Conservation (phyloP, 2,797 vertebrate genomes). For the Coregonus sp. region DNA sequence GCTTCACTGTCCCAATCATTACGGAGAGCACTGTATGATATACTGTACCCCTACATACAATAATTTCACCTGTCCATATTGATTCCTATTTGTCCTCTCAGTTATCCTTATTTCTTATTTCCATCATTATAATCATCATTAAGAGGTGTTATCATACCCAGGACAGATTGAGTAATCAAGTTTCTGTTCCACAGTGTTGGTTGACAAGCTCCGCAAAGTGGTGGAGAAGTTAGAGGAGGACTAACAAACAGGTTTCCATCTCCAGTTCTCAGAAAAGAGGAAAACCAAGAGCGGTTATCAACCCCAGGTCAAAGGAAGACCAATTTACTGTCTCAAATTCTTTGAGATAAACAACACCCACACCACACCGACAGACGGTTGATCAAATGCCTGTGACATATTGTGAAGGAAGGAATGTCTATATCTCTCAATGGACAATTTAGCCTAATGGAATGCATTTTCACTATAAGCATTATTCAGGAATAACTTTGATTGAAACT, state of each 20-base stretch:
- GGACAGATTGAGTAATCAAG: background rate
- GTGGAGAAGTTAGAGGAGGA: constrained; percentile 54
- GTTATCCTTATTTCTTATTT: background rate
- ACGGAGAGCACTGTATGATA: too few relatives aligned
- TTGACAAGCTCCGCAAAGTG: constrained; percentile 66
- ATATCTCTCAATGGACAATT: background rate
- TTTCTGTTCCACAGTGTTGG: constrained; percentile 61
- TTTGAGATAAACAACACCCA: background rate
- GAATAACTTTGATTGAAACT: background rate
- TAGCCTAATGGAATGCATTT: too few relatives aligned
- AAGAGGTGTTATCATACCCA: too few relatives aligned
- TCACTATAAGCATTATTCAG: too few relatives aligned
- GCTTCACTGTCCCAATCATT: too few relatives aligned
- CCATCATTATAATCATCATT: too few relatives aligned
- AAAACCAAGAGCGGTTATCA: background rate
- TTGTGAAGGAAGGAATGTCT: background rate
- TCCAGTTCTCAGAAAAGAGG: background rate
- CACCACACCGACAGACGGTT: background rate
- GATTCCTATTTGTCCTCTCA: background rate
- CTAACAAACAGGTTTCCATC: constrained; percentile 15
- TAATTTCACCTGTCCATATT: background rate
- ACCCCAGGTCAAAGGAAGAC: background rate
- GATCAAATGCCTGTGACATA: background rate
- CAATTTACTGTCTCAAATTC: too few relatives aligned
- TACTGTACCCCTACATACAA: background rate